These are phyloP conservation scores for Saguinus midas DNA, from an alignment of 2,113 vertebrate genomes.

Conservation along the genomic window DNA sequence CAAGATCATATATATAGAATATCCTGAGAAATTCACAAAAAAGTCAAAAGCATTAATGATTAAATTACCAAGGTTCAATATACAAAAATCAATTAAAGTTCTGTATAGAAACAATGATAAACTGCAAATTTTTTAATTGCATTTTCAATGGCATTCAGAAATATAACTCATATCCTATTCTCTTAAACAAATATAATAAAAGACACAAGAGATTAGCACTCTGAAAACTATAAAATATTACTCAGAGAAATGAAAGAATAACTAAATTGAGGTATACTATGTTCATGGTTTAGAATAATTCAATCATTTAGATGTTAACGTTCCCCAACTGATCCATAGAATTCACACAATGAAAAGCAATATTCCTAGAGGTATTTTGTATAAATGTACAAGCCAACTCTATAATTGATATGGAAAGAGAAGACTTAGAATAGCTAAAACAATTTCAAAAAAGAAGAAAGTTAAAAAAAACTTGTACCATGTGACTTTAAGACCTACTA, in stretches of 20 bases:
- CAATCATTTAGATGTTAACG: background rate
- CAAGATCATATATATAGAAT: background rate
- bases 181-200: conserved; percentile 21
- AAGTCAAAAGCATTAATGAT: background rate
- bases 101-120: background rate
- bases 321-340: background rate
- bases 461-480: background rate
- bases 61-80: background rate
- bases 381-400: background rate
- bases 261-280: background rate
- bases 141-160: conserved; percentile 5
- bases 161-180: background rate
- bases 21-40: background rate
- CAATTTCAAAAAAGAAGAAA: background rate
- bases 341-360: background rate
- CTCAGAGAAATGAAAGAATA: background rate
- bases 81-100: background rate
- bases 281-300: background rate
- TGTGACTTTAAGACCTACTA: background rate
- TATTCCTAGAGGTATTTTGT: background rate
- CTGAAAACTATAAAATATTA: background rate
- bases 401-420: background rate
- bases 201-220: background rate
- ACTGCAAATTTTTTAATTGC: background rate
- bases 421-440: background rate